Conservation (phyloP, 2,888 invertebrate genomes). For the Acrobasis consociella region DNA sequence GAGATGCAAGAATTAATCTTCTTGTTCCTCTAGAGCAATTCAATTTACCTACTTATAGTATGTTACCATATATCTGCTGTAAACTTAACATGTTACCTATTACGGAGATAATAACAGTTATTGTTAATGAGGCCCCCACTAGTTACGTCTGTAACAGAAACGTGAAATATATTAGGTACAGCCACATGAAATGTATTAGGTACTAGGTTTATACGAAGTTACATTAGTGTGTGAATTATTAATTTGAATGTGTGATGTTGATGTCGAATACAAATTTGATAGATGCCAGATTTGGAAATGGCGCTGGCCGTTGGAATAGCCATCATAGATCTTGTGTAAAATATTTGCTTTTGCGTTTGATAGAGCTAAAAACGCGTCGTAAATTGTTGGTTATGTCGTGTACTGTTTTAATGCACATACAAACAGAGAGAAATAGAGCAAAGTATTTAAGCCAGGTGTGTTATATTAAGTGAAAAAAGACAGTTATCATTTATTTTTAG, state of each 20-base stretch:
- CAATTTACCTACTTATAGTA: no score
- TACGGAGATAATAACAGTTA: neutral
- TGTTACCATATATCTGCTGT: no score
- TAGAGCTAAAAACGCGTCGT: conserved; percentile 3
- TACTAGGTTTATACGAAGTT: neutral
- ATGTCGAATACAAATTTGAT: conserved; percentile 18
- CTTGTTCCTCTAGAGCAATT: no score
- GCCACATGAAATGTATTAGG: no score
- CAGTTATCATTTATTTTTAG: no score
- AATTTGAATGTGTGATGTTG: neutral
- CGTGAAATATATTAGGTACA: neutral
- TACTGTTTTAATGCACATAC: conserved; percentile 4
- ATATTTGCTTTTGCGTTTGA: conserved; percentile 11
- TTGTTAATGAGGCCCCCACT: neutral
- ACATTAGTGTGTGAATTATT: conserved; percentile 18
- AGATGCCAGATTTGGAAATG: conserved; percentile 18
- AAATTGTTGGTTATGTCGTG: conserved; percentile 12
- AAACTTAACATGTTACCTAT: neutral
- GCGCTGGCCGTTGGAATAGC: conserved; percentile 4
- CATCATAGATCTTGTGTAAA: conserved; percentile 11
- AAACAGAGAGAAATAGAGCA: neutral
- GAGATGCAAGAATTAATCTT: no score
- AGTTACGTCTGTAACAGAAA: neutral
- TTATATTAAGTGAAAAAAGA: no score
- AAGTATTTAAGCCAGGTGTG: no score